Evolutionary conservation across 2,113 vertebrate species (phyloP).

Genomic region (Oxygymnocypris stewartii): DNA sequence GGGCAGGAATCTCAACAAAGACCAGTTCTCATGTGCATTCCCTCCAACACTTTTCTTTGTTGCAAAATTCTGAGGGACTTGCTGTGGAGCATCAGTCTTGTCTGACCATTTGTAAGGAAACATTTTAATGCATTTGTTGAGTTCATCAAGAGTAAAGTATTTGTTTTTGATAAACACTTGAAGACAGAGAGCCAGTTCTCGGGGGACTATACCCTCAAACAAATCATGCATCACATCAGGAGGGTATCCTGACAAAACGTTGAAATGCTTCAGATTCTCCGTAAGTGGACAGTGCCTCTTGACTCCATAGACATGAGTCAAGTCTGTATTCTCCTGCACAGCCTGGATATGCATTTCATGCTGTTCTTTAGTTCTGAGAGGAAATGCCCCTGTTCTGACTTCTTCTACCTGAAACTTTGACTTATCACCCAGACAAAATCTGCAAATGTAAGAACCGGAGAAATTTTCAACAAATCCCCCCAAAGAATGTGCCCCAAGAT

Average conservation of each 20-base stretch:
- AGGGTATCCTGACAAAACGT: neutral
- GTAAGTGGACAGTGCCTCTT: conserved; percentile 14
- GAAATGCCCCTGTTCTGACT: neutral
- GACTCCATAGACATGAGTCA: neutral
- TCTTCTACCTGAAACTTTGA: neutral
- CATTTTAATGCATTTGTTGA: neutral
- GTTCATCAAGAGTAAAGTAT: conserved; percentile 3
- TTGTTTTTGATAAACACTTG: neutral
- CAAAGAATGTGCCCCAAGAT: neutral
- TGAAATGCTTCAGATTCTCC: neutral
- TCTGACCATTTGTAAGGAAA: conserved; percentile 21
- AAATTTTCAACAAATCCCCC: neutral
- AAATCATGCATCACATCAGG: conserved; percentile 7
- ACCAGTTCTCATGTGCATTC: conserved; percentile 7
- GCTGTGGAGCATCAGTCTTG: conserved; percentile 22
- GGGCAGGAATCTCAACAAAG: conserved; percentile 14
- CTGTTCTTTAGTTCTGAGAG: neutral
- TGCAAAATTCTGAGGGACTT: neutral
- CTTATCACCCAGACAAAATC: neutral
- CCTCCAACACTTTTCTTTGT: neutral
- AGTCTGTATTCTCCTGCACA: neutral
- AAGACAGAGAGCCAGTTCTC: neutral
- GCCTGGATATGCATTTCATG: conserved; percentile 6
- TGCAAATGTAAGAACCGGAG: neutral
- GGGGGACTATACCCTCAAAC: conserved; percentile 12